Evolutionary conservation across 2,113 vertebrate species (phyloP).

Genomic region (Neolamprologus modestus): DNA sequence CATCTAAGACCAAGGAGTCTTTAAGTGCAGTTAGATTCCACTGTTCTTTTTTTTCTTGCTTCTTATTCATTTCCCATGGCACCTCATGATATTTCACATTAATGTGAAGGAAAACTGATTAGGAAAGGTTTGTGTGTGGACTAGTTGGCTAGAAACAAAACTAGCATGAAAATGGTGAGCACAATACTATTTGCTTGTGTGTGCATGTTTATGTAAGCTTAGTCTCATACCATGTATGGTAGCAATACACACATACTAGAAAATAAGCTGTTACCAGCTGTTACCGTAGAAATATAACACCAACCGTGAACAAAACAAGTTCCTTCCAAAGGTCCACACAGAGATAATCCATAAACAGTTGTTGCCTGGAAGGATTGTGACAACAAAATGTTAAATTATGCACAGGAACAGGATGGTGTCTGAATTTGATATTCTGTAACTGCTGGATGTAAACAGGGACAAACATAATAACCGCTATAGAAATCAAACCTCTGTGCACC

Average conservation of each 20-base stretch:
- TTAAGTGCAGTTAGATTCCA: not conserved
- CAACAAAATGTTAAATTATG: not conserved
- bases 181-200: not conserved
- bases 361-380: not conserved
- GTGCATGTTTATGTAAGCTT: not conserved
- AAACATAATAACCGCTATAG: not conserved
- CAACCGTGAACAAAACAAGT: not conserved
- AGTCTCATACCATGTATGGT: not conserved
- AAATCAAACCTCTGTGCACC: not conserved
- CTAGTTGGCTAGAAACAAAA: not conserved
- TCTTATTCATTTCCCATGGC: not conserved
- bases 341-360: not conserved
- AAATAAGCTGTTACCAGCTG: not conserved
- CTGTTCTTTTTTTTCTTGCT: not conserved
- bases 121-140: not conserved
- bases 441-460: not conserved
- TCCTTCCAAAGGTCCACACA: not conserved
- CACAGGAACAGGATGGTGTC: not conserved
- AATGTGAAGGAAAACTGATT: not conserved
- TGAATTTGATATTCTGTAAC: not conserved
- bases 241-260: not conserved
- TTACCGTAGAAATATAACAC: not conserved
- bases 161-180: not conserved
- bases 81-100: not conserved
- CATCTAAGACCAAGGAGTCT: not conserved